Conservation (phyloP, 1,140 invertebrate genomes). For the Pseudomyrmex flavicornis region DNA sequence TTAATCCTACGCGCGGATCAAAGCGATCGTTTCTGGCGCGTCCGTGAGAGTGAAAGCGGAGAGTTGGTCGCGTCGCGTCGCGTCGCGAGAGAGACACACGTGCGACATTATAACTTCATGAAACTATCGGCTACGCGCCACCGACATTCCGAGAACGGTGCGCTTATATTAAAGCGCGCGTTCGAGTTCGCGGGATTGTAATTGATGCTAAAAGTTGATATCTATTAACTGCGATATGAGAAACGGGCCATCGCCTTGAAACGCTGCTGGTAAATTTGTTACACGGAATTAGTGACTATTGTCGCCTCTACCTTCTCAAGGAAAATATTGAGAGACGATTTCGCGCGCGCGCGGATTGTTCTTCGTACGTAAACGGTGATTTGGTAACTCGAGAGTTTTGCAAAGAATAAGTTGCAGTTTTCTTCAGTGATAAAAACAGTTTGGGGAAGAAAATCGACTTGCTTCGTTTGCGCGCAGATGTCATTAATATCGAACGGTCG, state of each 20-base stretch:
- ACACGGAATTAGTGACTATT: conserved; percentile 47
- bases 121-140: conserved; percentile 29
- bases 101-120: conserved; percentile 29
- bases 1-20: conserved; percentile 35
- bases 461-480: background rate
- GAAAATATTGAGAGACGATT: background rate
- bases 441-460: background rate
- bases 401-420: conserved; percentile 5
- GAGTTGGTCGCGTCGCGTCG: background rate
- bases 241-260: conserved; percentile 44
- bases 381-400: background rate
- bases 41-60: conserved; percentile 14
- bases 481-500: conserved; percentile 16
- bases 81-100: background rate
- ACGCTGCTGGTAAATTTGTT: conserved; percentile 19
- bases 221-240: conserved; percentile 59
- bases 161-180: conserved; percentile 30
- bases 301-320: conserved; percentile 29
- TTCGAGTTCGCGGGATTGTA: conserved; percentile 59
- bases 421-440: too few species aligned
- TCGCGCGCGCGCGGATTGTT: background rate
- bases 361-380: too few species aligned
- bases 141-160: conserved; percentile 54
- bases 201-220: conserved; percentile 72
- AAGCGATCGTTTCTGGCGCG: conserved; percentile 2